Evolutionary conservation across 2,888 invertebrate genomes (phyloP).

Genomic region (Fragum whitleyi): DNA sequence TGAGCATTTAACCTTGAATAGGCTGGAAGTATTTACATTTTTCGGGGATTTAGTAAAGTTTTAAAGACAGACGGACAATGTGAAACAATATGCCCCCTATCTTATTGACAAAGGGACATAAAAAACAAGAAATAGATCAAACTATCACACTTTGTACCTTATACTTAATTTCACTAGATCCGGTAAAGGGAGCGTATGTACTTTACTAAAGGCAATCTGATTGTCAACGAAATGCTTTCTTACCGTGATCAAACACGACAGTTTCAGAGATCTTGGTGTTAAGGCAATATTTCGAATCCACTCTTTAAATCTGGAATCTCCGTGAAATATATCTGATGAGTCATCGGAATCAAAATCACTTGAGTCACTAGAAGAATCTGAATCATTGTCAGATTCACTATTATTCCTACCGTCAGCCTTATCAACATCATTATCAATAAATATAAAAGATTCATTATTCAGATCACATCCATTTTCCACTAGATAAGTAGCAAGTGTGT

Average conservation of each 20-base stretch:
- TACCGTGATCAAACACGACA: slow-evolving; percentile 44
- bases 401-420: neutral
- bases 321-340: slow-evolving; percentile 42
- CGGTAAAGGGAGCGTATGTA: slow-evolving; percentile 51
- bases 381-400: neutral
- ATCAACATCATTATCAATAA: neutral
- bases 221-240: slow-evolving; percentile 50
- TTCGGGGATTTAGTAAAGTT: no score
- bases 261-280: slow-evolving; percentile 42
- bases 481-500: slow-evolving; percentile 60
- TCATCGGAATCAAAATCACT: slow-evolving; percentile 37
- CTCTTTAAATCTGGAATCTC: slow-evolving; percentile 39
- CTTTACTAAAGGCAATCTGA: slow-evolving; percentile 40
- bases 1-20: no score
- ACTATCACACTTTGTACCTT: slow-evolving; percentile 33
- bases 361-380: slow-evolving; percentile 32
- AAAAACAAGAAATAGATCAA: no score
- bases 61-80: no score
- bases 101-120: no score
- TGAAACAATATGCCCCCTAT: no score
- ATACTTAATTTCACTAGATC: slow-evolving; percentile 36
- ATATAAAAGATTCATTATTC: slow-evolving; percentile 29
- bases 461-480: slow-evolving; percentile 61
- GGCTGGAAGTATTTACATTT: no score
- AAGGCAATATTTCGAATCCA: slow-evolving; percentile 29